A percentile compares a stretch with the other conserved stretches of the same genome.
phyloP scores from a whole-genome alignment of 2,113 vertebrate species.

The Corythoichthys intestinalis region DNA sequence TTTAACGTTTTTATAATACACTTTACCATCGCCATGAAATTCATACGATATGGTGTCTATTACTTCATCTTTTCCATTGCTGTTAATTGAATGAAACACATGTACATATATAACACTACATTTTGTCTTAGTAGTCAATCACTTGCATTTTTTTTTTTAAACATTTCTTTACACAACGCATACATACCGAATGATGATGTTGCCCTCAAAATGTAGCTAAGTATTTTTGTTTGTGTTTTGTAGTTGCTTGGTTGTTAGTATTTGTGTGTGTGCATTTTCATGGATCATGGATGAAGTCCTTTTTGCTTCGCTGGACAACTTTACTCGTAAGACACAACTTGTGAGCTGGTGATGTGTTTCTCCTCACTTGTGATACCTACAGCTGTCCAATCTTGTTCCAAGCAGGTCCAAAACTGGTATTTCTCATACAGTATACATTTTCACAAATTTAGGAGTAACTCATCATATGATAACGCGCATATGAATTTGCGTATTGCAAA shows the following conservation, averaged over 20 bases:
- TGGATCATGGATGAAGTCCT: conserved; percentile 41
- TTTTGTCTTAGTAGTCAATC: conserved; percentile 71
- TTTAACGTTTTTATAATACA: conserved; percentile 77
- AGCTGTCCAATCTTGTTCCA: conserved; percentile 47
- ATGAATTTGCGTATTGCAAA: conserved; percentile 21
- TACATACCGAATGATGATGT: conserved; percentile 67
- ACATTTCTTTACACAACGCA: conserved; percentile 71
- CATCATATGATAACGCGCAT: conserved; percentile 16
- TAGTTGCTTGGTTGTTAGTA: neutral
- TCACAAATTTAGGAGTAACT: conserved; percentile 41
- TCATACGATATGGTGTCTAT: conserved; percentile 69
- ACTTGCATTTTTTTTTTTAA: conserved; percentile 69
- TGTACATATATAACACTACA: conserved; percentile 78
- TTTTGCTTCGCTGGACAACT: conserved; percentile 73
- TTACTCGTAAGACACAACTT: conserved; percentile 65
- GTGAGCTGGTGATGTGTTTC: conserved; percentile 73
- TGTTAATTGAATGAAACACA: conserved; percentile 72
- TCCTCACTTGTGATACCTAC: conserved; percentile 51
- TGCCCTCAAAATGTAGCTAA: conserved; percentile 51
- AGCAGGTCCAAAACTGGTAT: conserved; percentile 36
- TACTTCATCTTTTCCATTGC: conserved; percentile 64
- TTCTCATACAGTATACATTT: conserved; percentile 20
- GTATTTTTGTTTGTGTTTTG: conserved; percentile 40
- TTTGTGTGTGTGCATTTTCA: conserved; percentile 8
- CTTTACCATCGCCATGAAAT: conserved; percentile 69